phyloP scores from a whole-genome alignment of 37 sponge, comb jelly and placozoan genomes.

The Axinella damicornis region DNA sequence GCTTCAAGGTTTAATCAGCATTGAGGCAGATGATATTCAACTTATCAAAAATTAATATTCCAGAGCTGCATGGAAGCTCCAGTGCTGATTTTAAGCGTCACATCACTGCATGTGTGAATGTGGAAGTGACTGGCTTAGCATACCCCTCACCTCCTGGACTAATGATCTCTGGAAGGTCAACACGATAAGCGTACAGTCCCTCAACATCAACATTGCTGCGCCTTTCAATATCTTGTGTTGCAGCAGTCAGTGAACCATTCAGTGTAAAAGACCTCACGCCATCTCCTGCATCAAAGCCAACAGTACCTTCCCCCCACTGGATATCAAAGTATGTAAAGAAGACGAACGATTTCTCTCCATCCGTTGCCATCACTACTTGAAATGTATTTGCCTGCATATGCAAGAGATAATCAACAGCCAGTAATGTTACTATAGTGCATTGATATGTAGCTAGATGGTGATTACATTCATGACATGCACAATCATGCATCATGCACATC shows the following conservation, averaged over 20 bases:
- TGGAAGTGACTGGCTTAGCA: too few relatives aligned
- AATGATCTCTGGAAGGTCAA: neutral
- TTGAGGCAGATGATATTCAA: too few relatives aligned
- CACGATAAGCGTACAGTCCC: conserved; percentile 5
- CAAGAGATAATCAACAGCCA: neutral
- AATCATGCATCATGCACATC: neutral
- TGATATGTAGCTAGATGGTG: neutral
- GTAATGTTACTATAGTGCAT: neutral
- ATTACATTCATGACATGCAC: neutral
- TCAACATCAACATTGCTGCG: conserved; percentile 11
- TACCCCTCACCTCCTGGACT: too few relatives aligned
- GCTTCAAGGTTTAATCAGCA: too few relatives aligned
- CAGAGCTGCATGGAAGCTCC: too few relatives aligned
- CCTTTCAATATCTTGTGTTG: conserved; percentile 6
- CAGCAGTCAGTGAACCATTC: conserved; percentile 8
- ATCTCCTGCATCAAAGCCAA: conserved; percentile 22
- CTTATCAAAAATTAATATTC: too few relatives aligned
- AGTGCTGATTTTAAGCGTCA: too few relatives aligned
- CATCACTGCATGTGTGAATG: too few relatives aligned
- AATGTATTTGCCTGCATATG: conserved; percentile 15
- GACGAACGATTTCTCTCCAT: conserved; percentile 14
- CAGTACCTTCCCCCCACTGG: conserved; percentile 17
- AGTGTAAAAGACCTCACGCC: conserved; percentile 9
- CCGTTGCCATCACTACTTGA: conserved; percentile 23
- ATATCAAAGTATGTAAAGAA: conserved; percentile 25